Conservation (phyloP, 2,797 vertebrate genomes). For the Neoniphon sammara region DNA sequence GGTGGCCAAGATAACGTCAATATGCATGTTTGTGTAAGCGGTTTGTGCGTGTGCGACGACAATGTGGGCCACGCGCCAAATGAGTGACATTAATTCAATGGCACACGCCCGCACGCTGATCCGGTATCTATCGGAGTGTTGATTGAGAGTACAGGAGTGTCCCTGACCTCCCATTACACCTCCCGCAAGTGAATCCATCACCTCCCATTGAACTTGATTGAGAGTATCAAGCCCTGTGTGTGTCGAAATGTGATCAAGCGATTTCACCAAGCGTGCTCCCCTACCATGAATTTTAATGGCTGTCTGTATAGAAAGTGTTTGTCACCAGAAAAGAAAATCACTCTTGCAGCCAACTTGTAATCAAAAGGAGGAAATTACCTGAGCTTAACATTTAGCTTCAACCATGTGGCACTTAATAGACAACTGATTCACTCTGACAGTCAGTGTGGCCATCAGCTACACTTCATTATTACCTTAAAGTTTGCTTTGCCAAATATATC, state of each 20-base stretch:
- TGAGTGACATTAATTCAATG: constrained; percentile 13
- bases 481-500: too few relatives aligned
- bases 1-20: background rate
- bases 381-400: background rate
- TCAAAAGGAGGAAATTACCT: constrained; percentile 6
- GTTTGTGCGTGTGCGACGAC: background rate
- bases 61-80: background rate
- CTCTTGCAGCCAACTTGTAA: background rate
- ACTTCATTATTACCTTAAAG: background rate
- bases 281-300: background rate
- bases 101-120: background rate
- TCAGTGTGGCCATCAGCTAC: background rate
- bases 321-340: background rate
- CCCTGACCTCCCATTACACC: background rate
- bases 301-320: too few relatives aligned
- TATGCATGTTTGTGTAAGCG: background rate
- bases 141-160: background rate
- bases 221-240: too few relatives aligned
- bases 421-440: background rate
- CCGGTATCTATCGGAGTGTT: background rate
- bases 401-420: background rate
- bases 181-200: too few relatives aligned
- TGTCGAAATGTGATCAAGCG: too few relatives aligned
- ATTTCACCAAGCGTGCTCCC: too few relatives aligned
- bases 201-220: too few relatives aligned